Conservation (phyloP, 2,113 vertebrate genomes). For the Dipodomys ordii region DNA sequence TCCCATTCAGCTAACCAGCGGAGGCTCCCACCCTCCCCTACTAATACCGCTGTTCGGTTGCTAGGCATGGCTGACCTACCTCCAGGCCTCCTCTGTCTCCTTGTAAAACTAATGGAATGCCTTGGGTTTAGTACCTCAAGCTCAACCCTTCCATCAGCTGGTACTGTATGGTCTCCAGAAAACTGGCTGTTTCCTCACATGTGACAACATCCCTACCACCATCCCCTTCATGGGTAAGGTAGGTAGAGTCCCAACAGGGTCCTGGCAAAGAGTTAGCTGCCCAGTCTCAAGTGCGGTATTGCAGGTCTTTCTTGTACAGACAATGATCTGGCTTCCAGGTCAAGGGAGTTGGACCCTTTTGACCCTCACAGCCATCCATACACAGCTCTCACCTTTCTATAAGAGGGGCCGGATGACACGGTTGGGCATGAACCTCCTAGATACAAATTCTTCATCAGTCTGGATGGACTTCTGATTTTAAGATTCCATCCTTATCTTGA, state of each 20-base stretch:
- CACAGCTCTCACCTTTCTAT: background rate
- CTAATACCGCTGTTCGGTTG: background rate
- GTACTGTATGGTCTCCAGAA: background rate
- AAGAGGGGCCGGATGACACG: rapidly evolving
- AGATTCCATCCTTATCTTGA: background rate
- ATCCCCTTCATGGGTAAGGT: no score
- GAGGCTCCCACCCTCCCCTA: background rate
- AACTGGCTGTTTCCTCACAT: background rate
- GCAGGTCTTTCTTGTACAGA: rapidly evolving
- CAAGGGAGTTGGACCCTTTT: background rate
- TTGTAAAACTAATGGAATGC: background rate
- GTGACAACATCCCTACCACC: background rate
- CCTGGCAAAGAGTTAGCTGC: no score
- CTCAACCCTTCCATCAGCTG: background rate
- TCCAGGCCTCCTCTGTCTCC: background rate
- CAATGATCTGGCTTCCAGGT: background rate
- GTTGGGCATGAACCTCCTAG: background rate
- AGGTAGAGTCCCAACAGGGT: background rate
- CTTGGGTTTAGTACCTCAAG: background rate
- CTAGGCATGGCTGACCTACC: background rate
- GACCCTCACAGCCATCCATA: background rate
- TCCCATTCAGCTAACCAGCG: background rate
- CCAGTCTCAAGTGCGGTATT: background rate
- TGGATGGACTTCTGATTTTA: background rate
- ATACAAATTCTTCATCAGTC: background rate